Evolutionary conservation across 2,888 invertebrate genomes (phyloP).

Genomic region (Listrodromus nycthemerus): DNA sequence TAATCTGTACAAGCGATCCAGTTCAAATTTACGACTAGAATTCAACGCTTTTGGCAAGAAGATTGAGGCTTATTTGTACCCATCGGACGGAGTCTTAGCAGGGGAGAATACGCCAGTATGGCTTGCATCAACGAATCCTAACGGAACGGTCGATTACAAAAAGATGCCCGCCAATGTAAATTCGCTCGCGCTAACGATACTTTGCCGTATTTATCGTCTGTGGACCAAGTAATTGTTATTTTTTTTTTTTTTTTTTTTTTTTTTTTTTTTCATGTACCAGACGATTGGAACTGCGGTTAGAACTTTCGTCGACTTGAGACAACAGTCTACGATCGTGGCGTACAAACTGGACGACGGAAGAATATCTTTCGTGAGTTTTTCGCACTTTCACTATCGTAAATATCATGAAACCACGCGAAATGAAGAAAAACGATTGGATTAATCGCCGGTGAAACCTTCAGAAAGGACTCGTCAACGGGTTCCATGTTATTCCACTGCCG

Average conservation of each 20-base stretch:
- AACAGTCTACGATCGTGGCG: background rate
- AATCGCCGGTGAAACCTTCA: background rate
- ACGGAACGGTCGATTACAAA: background rate
- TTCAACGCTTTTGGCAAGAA: constrained; percentile 7
- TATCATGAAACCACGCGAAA: background rate
- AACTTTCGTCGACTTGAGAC: background rate
- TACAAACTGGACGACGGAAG: background rate
- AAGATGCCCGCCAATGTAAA: background rate
- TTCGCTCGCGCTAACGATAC: background rate
- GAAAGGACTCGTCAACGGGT: background rate
- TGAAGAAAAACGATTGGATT: background rate
- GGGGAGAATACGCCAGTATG: constrained; percentile 10
- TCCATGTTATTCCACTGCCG: background rate
- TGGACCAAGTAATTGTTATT: background rate
- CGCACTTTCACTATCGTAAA: background rate
- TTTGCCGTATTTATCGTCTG: background rate
- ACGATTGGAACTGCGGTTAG: background rate
- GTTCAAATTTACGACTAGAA: background rate
- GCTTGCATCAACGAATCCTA: background rate
- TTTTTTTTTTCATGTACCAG: background rate
- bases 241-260: background rate
- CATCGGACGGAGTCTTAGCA: constrained; percentile 5
- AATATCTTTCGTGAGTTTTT: background rate
- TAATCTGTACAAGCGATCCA: background rate
- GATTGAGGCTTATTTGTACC: background rate